These are phyloP conservation scores for Scomberomorus guttatus DNA, from an alignment of 2,797 vertebrate genomes.

Conservation along the genomic window DNA sequence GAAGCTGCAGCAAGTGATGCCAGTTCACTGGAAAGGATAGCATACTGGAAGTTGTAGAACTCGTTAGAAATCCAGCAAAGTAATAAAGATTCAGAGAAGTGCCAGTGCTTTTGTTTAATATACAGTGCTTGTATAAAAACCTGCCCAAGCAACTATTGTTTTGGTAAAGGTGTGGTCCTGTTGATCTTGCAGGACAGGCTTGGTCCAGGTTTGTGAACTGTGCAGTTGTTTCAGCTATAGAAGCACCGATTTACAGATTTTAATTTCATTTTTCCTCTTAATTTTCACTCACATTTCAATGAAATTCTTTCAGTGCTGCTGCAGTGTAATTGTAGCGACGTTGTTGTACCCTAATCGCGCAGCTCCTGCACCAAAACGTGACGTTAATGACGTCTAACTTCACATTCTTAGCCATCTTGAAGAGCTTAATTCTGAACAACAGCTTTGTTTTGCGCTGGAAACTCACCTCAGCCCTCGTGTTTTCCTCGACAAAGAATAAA, in stretches of 20 bases:
- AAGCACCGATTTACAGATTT: not conserved
- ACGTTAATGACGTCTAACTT: not conserved
- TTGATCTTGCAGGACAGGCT: not conserved
- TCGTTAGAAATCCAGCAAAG: not conserved
- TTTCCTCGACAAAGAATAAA: constrained; percentile 26
- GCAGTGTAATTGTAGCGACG: not conserved
- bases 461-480: not conserved
- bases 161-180: not conserved
- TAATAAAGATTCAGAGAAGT: not conserved
- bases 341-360: not conserved
- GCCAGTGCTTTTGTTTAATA: not conserved
- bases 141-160: not conserved
- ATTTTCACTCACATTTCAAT: not conserved
- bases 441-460: constrained; percentile 27
- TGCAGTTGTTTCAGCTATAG: not conserved
- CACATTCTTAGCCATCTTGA: constrained; percentile 2
- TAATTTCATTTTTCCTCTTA: not conserved
- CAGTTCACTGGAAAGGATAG: not conserved
- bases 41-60: not conserved
- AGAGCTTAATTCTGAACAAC: constrained; percentile 32
- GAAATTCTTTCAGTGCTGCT: not conserved
- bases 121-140: not conserved
- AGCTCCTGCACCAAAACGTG: constrained; percentile 16
- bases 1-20: not conserved
- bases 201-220: not conserved